These are phyloP conservation scores for Catonia carolina DNA, from an alignment of 2,888 invertebrate species.

Conservation along the genomic window DNA sequence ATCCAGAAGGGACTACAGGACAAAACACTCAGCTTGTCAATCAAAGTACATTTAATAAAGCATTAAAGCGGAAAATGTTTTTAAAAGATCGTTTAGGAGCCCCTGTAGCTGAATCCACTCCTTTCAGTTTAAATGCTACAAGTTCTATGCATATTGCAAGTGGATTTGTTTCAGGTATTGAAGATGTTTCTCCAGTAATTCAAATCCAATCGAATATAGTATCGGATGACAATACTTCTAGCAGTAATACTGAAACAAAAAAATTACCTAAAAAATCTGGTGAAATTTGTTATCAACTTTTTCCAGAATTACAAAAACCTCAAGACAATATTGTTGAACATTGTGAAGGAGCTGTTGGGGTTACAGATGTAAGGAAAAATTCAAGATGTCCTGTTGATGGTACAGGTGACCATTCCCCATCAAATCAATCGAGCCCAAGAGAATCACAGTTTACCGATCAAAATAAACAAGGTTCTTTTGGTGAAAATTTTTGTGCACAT, in stretches of 20 bases:
- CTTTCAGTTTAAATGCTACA: slow-evolving; percentile 26
- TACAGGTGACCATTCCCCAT: too few relatives aligned
- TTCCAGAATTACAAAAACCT: background rate
- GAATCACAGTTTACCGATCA: too few relatives aligned
- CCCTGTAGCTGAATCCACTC: slow-evolving; percentile 42
- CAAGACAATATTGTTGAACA: too few relatives aligned
- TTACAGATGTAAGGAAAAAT: too few relatives aligned
- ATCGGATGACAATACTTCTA: background rate
- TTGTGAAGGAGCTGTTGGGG: too few relatives aligned
- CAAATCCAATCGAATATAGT: too few relatives aligned
- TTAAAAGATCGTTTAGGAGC: slow-evolving; percentile 23
- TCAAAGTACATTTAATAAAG: background rate
- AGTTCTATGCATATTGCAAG: slow-evolving; percentile 4
- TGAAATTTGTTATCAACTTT: background rate
- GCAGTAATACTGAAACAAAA: background rate
- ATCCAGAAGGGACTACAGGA: slow-evolving; percentile 44
- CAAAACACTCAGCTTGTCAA: slow-evolving; percentile 10
- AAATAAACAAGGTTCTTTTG: too few relatives aligned
- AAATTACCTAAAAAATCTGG: background rate
- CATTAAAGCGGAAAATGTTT: background rate
- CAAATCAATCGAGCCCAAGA: too few relatives aligned
- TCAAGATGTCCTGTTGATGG: too few relatives aligned
- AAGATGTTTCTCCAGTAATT: too few relatives aligned
- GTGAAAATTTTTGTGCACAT: background rate
- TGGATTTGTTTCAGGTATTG: background rate